These are phyloP conservation scores for Heteropelma amictum DNA, from an alignment of 2,888 invertebrate genomes.

Conservation along the genomic window DNA sequence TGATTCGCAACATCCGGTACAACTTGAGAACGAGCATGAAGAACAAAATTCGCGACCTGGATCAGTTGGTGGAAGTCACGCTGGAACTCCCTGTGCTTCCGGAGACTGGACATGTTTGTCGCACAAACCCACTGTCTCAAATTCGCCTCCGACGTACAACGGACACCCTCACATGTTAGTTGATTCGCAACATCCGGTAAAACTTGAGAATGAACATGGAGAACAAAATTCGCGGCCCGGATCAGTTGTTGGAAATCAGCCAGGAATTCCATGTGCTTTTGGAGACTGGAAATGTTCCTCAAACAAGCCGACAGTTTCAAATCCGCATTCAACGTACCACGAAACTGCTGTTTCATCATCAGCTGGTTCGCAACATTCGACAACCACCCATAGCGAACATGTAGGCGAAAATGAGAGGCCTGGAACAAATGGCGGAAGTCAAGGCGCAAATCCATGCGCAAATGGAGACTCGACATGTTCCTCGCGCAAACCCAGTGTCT, in stretches of 20 bases:
- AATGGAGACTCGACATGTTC: neutral
- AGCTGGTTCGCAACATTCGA: no score
- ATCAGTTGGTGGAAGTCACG: no score
- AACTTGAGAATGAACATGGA: neutral
- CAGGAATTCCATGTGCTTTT: neutral
- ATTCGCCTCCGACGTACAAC: neutral
- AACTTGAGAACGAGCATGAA: no score
- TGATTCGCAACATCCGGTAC: no score
- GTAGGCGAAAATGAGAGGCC: no score
- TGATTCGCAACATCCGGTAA: neutral
- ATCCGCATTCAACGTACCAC: neutral
- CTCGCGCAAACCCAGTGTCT: slow-evolving; percentile 11
- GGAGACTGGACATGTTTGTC: no score
- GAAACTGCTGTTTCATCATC: neutral
- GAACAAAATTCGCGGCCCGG: neutral
- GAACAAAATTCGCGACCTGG: no score
- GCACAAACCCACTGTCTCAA: slow-evolving; percentile 18
- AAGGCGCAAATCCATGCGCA: neutral
- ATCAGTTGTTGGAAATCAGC: neutral
- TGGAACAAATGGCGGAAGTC: no score
- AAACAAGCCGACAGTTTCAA: neutral
- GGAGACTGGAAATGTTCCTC: slow-evolving; percentile 2
- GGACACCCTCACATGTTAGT: slow-evolving; percentile 2
- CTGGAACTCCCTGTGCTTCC: no score
- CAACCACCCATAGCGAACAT: no score